A percentile compares a stretch with the other conserved stretches of the same genome.
Evolutionary conservation across 1,140 invertebrate species (phyloP).

Genomic region (Saccostrea echinata): DNA sequence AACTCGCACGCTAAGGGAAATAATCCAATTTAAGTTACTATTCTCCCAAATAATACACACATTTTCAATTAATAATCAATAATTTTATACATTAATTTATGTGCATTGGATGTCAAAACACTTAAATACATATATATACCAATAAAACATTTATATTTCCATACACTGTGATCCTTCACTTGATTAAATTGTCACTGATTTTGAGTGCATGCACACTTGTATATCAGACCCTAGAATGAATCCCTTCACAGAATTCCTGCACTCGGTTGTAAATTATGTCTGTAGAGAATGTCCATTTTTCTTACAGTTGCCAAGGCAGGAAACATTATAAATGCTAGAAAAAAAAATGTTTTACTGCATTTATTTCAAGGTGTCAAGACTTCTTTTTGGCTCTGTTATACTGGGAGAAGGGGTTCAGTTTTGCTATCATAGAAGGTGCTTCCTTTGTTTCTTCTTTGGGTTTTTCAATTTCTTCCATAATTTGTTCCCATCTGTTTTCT

Average conservation of each 20-base stretch:
- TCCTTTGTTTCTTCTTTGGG: not conserved
- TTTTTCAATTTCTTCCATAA: not conserved
- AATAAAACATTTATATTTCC: no score
- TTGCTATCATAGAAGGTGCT: not conserved
- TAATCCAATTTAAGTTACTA: no score
- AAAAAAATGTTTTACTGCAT: not conserved
- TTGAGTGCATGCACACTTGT: no score
- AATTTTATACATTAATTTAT: no score
- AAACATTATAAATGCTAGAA: not conserved
- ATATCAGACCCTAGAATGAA: no score
- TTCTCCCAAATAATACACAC: no score
- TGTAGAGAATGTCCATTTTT: not conserved
- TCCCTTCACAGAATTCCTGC: not conserved
- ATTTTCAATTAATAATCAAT: no score
- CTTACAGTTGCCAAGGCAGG: not conserved
- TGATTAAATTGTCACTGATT: no score
- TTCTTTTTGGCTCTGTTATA: conserved; percentile 17
- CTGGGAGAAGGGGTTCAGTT: conserved; percentile 5
- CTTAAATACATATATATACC: no score
- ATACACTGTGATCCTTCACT: no score
- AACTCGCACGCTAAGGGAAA: no score
- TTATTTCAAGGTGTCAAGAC: not conserved
- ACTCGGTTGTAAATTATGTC: not conserved
- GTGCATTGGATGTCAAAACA: no score
- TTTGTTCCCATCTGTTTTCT: conserved; percentile 23